Conservation (phyloP, 2,797 vertebrate genomes). For the Cheirogaleus major region DNA sequence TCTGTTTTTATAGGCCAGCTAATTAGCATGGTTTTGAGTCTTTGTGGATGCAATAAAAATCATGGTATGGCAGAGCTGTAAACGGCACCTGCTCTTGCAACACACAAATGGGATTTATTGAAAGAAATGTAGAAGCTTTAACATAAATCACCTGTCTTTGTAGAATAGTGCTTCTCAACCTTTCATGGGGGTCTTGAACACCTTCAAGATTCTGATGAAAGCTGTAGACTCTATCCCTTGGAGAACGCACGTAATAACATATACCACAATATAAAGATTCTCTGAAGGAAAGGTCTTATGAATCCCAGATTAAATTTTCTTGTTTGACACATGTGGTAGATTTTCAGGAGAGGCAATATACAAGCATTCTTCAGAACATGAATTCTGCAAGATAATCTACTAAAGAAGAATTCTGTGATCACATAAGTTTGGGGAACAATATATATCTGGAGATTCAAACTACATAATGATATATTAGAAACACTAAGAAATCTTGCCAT, state of each 20-base stretch:
- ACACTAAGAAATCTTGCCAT: not conserved
- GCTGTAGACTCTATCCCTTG: not conserved
- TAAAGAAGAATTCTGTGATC: not conserved
- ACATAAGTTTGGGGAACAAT: not conserved
- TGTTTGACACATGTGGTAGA: not conserved
- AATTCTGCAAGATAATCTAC: not conserved
- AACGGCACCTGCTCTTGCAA: slow-evolving; percentile 25
- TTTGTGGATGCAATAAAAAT: slow-evolving; percentile 63
- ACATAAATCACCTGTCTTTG: not conserved
- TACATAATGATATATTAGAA: not conserved
- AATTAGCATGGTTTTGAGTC: slow-evolving; percentile 60
- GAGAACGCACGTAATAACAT: not conserved
- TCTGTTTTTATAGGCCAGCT: slow-evolving; percentile 53
- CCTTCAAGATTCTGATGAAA: not conserved
- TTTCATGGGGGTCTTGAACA: not conserved
- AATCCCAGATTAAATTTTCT: not conserved
- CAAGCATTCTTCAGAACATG: not conserved
- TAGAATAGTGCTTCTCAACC: not conserved
- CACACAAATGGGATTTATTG: slow-evolving; percentile 31
- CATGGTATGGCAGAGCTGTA: slow-evolving; percentile 12
- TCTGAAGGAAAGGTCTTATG: not conserved
- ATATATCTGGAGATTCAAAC: not conserved
- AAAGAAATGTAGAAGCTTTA: not conserved
- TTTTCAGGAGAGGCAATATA: not conserved
- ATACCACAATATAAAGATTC: not conserved